phyloP scores from a whole-genome alignment of 2,797 vertebrate species.

The Sebastes taczanowskii region DNA sequence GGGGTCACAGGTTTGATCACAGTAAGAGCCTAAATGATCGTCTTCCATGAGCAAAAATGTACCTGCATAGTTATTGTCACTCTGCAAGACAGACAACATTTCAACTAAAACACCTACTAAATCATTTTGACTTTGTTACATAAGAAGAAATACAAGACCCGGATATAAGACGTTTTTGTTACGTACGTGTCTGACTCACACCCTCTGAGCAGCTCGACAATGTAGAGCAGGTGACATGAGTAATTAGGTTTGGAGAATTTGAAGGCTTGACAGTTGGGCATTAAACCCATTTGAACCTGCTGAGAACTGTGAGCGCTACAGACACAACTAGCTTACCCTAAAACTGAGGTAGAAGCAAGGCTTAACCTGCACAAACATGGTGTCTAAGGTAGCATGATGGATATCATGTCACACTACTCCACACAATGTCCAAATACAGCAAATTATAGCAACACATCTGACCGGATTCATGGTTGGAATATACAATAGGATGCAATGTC shows the following conservation, averaged over 20 bases:
- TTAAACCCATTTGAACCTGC: constrained; percentile 40
- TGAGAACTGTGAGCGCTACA: background rate
- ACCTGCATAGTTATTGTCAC: background rate
- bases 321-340: background rate
- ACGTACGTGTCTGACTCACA: constrained; percentile 18
- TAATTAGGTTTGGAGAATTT: constrained; percentile 51
- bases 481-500: background rate
- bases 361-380: background rate
- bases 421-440: background rate
- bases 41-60: background rate
- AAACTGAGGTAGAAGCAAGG: background rate
- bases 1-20: constrained; percentile 4
- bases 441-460: background rate
- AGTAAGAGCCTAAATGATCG: background rate
- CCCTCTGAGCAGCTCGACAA: constrained; percentile 29
- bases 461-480: background rate
- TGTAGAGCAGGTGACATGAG: constrained; percentile 49
- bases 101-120: background rate
- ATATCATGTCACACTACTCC: too few relatives aligned
- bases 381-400: background rate
- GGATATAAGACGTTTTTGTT: background rate
- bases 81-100: background rate
- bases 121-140: constrained; percentile 13
- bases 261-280: constrained; percentile 38
- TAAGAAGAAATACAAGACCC: background rate